Evolutionary conservation across 2,113 vertebrate species (phyloP).

Genomic region (Heterocephalus glaber): DNA sequence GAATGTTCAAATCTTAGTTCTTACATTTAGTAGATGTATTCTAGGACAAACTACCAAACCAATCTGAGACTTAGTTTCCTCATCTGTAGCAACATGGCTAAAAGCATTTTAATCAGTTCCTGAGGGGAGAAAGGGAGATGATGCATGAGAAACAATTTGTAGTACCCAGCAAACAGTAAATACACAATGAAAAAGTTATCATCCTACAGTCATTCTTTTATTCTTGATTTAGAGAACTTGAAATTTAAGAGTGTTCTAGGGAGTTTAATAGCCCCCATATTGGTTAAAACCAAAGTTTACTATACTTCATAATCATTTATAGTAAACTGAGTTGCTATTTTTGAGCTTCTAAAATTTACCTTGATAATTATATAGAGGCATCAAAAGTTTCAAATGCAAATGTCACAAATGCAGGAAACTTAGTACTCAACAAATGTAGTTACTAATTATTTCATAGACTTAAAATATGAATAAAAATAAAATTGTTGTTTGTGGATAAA

Average conservation of each 20-base stretch:
- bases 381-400: background rate
- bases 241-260: constrained; percentile 26
- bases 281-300: constrained; percentile 13
- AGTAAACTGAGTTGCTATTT: background rate
- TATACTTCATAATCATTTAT: constrained; percentile 28
- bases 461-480: constrained; percentile 34
- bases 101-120: constrained; percentile 43
- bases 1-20: constrained; percentile 26
- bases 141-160: constrained; percentile 4
- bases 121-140: constrained; percentile 40
- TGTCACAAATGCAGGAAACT: background rate
- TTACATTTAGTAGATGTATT: constrained; percentile 37
- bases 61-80: constrained; percentile 54
- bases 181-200: background rate
- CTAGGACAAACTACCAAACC: constrained; percentile 21
- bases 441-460: background rate
- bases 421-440: background rate
- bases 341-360: background rate
- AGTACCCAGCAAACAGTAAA: constrained; percentile 29
- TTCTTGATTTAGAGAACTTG: constrained; percentile 33
- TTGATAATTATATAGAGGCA: constrained; percentile 13
- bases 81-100: constrained; percentile 48
- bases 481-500: background rate
- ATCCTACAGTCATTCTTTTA: background rate
- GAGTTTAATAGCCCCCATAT: background rate